Base-by-base conservation (phyloP, 2,113 vertebrate species). In the Brachyhypopomus gauderio region DNA sequence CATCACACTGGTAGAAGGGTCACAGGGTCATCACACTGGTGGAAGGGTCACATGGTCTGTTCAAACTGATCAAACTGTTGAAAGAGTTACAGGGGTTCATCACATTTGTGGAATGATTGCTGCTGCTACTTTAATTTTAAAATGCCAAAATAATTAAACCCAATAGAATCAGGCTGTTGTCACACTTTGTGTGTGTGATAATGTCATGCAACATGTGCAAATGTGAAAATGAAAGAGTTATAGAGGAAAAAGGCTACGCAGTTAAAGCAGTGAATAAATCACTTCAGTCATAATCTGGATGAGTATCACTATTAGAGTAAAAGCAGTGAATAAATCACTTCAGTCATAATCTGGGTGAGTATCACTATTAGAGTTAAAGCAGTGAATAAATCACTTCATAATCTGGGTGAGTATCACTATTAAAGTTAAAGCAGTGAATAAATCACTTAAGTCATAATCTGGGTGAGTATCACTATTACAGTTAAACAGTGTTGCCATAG, bases 1-100 rank as follows among this genome's bases (percentile, higher is more conserved):
- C 41, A 85, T 83, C 71, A 59, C 11, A 81, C 85, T 79, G 64
- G 82, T 77, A 48, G 58, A 79, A 80, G 41, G 70, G 75, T 58
- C 23, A 34, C 76, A 36, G 38, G 1, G 36, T 4, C 59, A 70
- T 70, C 41, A 52, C 23, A 70, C 27, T 25, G 16, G 12, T 11
- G 27, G 2, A 45, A 45, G 41, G 5, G 41, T 64, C 75, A 84
- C 20, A 38, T 77, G 41, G 41, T 45, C 41, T n/a, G n/a, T n/a
- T n/a, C n/a, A n/a, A n/a, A n/a, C n/a, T n/a, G n/a, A 45, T 45
- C 41, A 45, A 6, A 8, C 85, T 79, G 64, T 80, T 76, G 45
- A 52, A 79, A 80, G 41, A 6, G 41, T 45, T 6, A 45, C 9
- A 45, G 41, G 41, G 41, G n/a, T n/a, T 45, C 41, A 45, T 45